These are phyloP conservation scores for Peromyscus maniculatus DNA, from an alignment of 2,113 vertebrate genomes.

Conservation along the genomic window DNA sequence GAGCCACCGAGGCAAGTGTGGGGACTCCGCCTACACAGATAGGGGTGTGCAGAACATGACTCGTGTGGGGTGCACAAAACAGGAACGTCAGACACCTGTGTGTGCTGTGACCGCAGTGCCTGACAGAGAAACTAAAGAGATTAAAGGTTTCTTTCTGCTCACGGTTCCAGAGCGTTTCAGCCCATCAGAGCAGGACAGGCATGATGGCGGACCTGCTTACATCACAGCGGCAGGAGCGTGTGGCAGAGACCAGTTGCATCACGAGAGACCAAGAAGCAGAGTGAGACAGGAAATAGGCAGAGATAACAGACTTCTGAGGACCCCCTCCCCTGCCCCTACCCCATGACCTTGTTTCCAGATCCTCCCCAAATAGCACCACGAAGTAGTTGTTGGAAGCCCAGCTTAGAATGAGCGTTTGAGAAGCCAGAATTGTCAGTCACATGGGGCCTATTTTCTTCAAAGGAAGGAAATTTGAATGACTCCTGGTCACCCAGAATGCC, in stretches of 20 bases:
- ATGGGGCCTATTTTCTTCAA: too few relatives aligned
- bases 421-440: not conserved
- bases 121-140: not conserved
- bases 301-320: not conserved
- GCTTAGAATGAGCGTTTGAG: not conserved
- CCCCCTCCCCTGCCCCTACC: not conserved
- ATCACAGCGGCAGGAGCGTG: not conserved
- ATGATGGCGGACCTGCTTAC: not conserved
- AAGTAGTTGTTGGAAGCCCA: not conserved
- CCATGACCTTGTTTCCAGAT: not conserved
- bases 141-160: not conserved
- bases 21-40: not conserved
- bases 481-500: not conserved
- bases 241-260: not conserved
- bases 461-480: not conserved
- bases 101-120: not conserved
- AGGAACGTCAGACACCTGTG: too few relatives aligned
- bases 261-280: not conserved
- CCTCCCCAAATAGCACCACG: not conserved
- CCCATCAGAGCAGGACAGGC: not conserved
- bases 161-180: not conserved
- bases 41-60: not conserved
- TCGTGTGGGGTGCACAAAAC: rapidly evolving
- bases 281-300: not conserved
- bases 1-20: not conserved